These are phyloP conservation scores for Dreissena polymorpha DNA, from an alignment of 1,140 invertebrate genomes.

Conservation along the genomic window DNA sequence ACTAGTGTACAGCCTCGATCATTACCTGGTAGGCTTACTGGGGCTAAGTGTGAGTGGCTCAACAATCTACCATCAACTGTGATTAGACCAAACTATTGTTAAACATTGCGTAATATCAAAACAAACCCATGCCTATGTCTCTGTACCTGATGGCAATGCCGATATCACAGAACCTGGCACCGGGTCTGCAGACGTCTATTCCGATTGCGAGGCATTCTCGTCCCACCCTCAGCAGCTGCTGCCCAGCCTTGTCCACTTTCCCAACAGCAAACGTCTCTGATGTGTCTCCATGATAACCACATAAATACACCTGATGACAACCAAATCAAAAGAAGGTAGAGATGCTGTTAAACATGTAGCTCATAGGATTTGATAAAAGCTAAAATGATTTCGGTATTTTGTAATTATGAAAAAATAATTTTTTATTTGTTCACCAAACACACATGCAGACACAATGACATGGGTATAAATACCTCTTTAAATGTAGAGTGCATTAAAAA, in stretches of 20 bases:
- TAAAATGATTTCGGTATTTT: no score
- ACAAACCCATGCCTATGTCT: neutral
- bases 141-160: constrained; percentile 82
- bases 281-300: constrained; percentile 96
- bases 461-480: neutral
- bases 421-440: constrained; percentile 3
- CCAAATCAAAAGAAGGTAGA: constrained; percentile 35
- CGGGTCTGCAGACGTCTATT: constrained; percentile 89
- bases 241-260: constrained; percentile 86
- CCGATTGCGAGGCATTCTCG: constrained; percentile 87
- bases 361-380: no score
- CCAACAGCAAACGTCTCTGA: constrained; percentile 93
- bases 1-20: no score
- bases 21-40: no score
- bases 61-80: no score
- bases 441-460: neutral
- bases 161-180: constrained; percentile 87
- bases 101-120: no score
- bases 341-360: no score
- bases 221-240: constrained; percentile 86
- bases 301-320: constrained; percentile 86
- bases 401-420: neutral
- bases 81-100: no score
- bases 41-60: no score
- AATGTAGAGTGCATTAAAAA: neutral